Percentiles rank a stretch among this genome's conserved stretches.
phyloP scores from a whole-genome alignment of 2,888 invertebrate genomes.

The Drosophila mercatorum region DNA sequence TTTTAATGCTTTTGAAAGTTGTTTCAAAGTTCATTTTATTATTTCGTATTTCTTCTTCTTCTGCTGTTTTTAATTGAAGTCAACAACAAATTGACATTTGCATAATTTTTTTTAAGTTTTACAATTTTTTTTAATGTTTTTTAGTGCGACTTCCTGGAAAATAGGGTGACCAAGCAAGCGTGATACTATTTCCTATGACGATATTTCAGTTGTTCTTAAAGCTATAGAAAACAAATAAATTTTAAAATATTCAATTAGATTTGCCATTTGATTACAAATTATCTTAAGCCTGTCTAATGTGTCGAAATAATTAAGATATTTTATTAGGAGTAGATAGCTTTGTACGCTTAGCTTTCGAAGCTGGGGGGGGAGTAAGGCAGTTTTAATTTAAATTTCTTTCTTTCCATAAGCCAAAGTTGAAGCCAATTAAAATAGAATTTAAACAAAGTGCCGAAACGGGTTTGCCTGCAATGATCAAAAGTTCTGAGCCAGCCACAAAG shows the following conservation, averaged over 20 bases:
- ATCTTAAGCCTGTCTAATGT: neutral
- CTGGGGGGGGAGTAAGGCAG: neutral
- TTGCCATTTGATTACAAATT: neutral
- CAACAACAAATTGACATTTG: conserved; percentile 8
- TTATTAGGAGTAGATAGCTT: neutral
- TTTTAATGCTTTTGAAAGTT: conserved; percentile 35
- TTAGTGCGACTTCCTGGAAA: conserved; percentile 1
- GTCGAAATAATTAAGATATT: neutral
- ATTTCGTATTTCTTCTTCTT: conserved; percentile 13
- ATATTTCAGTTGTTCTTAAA: no score
- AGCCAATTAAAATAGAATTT: neutral
- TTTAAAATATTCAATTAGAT: neutral
- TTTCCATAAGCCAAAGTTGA: neutral
- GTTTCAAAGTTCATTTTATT: conserved; percentile 5
- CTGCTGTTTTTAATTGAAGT: conserved; percentile 8
- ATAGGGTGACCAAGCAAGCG: conserved; percentile 1
- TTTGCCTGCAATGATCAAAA: neutral
- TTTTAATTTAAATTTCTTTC: neutral
- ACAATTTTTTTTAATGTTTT: neutral
- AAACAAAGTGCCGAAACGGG: neutral
- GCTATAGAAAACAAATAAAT: no score
- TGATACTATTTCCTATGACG: neutral
- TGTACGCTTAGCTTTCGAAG: neutral
- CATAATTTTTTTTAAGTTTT: conserved; percentile 1
- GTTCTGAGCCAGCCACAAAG: neutral